Conservation (phyloP, 2,113 vertebrate species). For the Triplophysa rosa region DNA sequence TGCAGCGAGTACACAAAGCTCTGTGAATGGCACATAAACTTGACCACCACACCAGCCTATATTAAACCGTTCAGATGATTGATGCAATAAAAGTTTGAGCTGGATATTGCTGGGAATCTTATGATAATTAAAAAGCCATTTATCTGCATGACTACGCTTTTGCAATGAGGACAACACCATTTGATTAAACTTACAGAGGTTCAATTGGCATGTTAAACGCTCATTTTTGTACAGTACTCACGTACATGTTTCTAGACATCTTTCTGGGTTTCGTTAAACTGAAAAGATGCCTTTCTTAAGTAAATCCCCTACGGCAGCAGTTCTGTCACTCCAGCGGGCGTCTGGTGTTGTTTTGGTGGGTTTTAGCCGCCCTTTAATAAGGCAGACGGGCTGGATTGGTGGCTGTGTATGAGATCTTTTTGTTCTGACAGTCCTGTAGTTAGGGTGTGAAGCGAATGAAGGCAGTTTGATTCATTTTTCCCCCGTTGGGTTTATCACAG, state of each 20-base stretch:
- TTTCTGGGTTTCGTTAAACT: slow-evolving; percentile 13
- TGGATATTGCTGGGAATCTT: slow-evolving; percentile 7
- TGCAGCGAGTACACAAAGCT: slow-evolving; percentile 1
- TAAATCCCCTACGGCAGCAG: slow-evolving; percentile 47
- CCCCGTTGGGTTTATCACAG: slow-evolving; percentile 32
- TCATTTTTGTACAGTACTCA: background rate
- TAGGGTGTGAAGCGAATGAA: slow-evolving; percentile 47
- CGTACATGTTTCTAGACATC: background rate
- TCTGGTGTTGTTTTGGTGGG: slow-evolving; percentile 44
- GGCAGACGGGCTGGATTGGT: slow-evolving; percentile 60
- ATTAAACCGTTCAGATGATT: slow-evolving; percentile 24
- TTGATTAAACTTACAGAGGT: background rate
- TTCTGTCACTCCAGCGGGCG: slow-evolving; percentile 50
- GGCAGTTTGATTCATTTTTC: slow-evolving; percentile 29
- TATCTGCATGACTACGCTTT: slow-evolving; percentile 11
- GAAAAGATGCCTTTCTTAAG: slow-evolving; percentile 34
- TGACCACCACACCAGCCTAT: slow-evolving; percentile 22
- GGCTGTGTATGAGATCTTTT: slow-evolving; percentile 61
- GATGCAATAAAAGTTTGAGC: slow-evolving; percentile 15
- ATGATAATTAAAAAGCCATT: slow-evolving; percentile 26
- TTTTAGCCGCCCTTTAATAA: slow-evolving; percentile 62
- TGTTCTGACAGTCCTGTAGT: slow-evolving; percentile 61
- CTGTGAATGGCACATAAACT: slow-evolving; percentile 12
- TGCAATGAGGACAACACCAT: background rate
- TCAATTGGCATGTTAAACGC: background rate